A percentile compares a stretch with the other conserved stretches of the same genome.
Conservation (phyloP, 2,888 invertebrate species). For the Drosophila ustulata region DNA sequence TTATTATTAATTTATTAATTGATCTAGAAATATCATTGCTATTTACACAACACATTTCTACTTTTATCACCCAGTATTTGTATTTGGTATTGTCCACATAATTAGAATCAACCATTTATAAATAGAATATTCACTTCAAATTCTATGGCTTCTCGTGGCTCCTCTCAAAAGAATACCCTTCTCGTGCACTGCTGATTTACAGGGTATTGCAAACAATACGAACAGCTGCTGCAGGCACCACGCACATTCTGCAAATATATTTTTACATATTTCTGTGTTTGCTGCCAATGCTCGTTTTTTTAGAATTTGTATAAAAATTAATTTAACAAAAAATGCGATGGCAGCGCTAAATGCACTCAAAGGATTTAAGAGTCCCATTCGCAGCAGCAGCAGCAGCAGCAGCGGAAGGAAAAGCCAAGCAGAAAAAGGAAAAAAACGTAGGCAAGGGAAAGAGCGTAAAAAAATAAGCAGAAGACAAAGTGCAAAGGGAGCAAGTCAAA, state of each 20-base stretch:
- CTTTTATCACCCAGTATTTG: too few relatives aligned
- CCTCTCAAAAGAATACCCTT: background rate
- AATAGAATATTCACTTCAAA: too few relatives aligned
- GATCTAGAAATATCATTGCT: too few relatives aligned
- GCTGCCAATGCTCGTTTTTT: slow-evolving; percentile 43
- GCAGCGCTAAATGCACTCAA: slow-evolving; percentile 40
- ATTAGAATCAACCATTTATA: too few relatives aligned
- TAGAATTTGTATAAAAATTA: slow-evolving; percentile 28
- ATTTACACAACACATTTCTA: too few relatives aligned
- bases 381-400: slow-evolving; percentile 9
- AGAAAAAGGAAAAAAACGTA: slow-evolving; percentile 9
- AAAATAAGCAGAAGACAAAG: slow-evolving; percentile 9
- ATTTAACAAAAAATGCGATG: slow-evolving; percentile 20
- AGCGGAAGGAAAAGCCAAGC: background rate
- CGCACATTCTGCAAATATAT: background rate
- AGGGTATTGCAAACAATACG: slow-evolving; percentile 14
- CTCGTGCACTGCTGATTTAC: background rate
- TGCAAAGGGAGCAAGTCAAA: slow-evolving; percentile 53
- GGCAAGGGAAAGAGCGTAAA: slow-evolving; percentile 16
- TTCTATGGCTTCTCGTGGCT: too few relatives aligned
- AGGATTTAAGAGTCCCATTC: slow-evolving; percentile 41
- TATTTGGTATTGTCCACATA: too few relatives aligned
- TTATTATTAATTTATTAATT: too few relatives aligned
- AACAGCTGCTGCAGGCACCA: slow-evolving; percentile 43
- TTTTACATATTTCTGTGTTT: slow-evolving; percentile 6